phyloP scores from a whole-genome alignment of 2,113 vertebrate genomes.

The Pterophyllum scalare region DNA sequence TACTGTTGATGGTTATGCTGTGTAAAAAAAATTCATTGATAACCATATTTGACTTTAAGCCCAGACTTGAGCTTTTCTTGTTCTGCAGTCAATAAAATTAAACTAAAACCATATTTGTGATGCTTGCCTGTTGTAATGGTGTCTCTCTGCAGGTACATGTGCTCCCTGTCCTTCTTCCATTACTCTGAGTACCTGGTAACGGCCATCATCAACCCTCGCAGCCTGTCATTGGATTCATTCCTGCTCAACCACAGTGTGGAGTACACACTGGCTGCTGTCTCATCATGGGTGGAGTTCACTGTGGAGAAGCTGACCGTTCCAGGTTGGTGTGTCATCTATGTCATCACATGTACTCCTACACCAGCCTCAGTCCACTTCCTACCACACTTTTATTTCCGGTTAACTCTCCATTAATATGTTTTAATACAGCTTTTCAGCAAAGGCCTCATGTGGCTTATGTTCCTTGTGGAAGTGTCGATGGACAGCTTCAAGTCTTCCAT shows the following conservation, averaged over 20 bases:
- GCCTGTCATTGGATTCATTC: conserved; percentile 95
- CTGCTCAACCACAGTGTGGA: conserved; percentile 97
- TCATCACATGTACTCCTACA: too few species aligned
- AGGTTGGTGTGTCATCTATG: conserved; percentile 72
- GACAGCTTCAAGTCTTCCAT: too few species aligned
- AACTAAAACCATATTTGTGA: too few species aligned
- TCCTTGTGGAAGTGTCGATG: too few species aligned
- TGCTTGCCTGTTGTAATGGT: neutral
- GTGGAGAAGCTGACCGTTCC: conserved; percentile 91
- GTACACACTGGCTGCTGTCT: conserved; percentile 92
- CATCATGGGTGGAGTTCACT: conserved; percentile 97
- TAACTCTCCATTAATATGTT: too few species aligned
- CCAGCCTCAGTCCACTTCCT: too few species aligned
- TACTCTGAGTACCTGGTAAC: conserved; percentile 98
- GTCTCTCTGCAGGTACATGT: conserved; percentile 89
- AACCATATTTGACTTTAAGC: too few species aligned
- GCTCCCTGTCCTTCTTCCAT: conserved; percentile 94
- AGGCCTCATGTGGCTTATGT: too few species aligned
- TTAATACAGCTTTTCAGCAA: too few species aligned
- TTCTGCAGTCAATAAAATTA: too few species aligned
- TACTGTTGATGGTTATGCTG: neutral
- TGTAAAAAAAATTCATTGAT: neutral
- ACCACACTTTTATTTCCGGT: too few species aligned
- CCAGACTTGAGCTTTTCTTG: too few species aligned
- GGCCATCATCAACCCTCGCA: conserved; percentile 94